A percentile compares a stretch with the other conserved stretches of the same genome.
These are phyloP conservation scores for Cygnus buccinator DNA, from an alignment of 2,113 vertebrate species.

Conservation along the genomic window DNA sequence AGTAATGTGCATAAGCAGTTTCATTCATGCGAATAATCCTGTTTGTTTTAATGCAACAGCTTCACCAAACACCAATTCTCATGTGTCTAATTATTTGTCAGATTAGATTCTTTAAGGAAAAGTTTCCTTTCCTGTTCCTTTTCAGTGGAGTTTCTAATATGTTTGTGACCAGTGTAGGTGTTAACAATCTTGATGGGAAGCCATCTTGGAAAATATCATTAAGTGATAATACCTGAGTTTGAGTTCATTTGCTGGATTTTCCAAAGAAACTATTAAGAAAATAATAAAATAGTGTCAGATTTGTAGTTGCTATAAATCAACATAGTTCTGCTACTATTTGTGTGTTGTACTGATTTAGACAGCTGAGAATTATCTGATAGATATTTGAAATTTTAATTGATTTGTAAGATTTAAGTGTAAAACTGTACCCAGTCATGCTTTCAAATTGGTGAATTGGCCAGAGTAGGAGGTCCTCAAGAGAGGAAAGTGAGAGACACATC, in stretches of 20 bases:
- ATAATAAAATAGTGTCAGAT: neutral
- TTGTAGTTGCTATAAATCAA: neutral
- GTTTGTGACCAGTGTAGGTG: neutral
- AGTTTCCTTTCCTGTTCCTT: neutral
- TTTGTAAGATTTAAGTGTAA: neutral
- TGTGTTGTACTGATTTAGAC: neutral
- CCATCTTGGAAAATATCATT: neutral
- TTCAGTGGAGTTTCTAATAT: neutral
- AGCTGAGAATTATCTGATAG: neutral
- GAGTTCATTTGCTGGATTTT: slow-evolving; percentile 1
- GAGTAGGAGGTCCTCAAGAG: neutral
- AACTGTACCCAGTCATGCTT: neutral
- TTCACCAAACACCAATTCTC: slow-evolving; percentile 40
- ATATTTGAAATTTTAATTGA: neutral
- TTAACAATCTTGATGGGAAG: neutral
- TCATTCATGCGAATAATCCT: slow-evolving; percentile 45
- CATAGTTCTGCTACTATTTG: neutral
- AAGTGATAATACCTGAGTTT: neutral
- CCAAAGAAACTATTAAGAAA: neutral
- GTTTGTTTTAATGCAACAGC: slow-evolving; percentile 32
- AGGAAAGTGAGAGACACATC: neutral
- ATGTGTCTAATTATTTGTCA: slow-evolving; percentile 49
- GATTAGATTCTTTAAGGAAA: slow-evolving; percentile 1
- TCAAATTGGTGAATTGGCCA: neutral
- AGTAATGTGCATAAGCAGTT: slow-evolving; percentile 1